Percentiles rank a stretch among this genome's conserved stretches.
Conservation (phyloP, 2,888 invertebrate species). For the Megastigmus dorsalis region DNA sequence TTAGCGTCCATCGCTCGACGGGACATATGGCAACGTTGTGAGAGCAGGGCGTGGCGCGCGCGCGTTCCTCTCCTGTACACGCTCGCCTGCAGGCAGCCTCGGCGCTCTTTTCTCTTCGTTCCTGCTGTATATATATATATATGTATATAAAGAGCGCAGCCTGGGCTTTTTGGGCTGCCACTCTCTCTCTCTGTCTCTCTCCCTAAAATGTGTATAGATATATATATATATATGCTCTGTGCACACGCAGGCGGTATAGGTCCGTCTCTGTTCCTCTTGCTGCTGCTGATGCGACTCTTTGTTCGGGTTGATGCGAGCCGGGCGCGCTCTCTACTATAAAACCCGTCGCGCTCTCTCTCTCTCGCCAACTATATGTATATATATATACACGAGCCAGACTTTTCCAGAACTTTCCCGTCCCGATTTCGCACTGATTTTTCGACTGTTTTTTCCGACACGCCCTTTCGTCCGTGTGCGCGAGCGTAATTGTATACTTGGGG, state of each 20-base stretch:
- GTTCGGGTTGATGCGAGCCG: too few relatives aligned
- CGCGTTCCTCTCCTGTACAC: slow-evolving; percentile 53
- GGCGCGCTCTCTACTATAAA: too few relatives aligned
- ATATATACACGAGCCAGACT: neutral
- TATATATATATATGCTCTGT: too few relatives aligned
- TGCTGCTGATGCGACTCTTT: too few relatives aligned
- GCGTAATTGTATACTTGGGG: too few relatives aligned
- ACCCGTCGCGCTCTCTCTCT: slow-evolving; percentile 13
- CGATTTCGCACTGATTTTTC: neutral
- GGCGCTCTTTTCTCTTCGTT: neutral
- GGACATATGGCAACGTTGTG: slow-evolving; percentile 64
- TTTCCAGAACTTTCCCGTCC: neutral
- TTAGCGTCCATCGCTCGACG: slow-evolving; percentile 46
- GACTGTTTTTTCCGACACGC: slow-evolving; percentile 17
- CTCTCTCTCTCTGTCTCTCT: slow-evolving; percentile 37
- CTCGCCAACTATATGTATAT: too few relatives aligned
- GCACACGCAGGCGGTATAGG: too few relatives aligned
- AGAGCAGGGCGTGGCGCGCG: slow-evolving; percentile 64
- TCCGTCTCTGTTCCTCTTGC: slow-evolving; percentile 43
- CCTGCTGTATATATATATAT: too few relatives aligned
- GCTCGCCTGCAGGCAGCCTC: neutral
- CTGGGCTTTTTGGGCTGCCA: slow-evolving; percentile 21
- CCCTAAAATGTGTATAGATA: too few relatives aligned
- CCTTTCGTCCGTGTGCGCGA: too few relatives aligned
- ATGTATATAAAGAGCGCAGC: too few relatives aligned